Evolutionary conservation across 2,797 vertebrate genomes (phyloP), one percentile per base, ranked within the genome.

Genomic region (Neosilurus hyrtlii): DNA sequence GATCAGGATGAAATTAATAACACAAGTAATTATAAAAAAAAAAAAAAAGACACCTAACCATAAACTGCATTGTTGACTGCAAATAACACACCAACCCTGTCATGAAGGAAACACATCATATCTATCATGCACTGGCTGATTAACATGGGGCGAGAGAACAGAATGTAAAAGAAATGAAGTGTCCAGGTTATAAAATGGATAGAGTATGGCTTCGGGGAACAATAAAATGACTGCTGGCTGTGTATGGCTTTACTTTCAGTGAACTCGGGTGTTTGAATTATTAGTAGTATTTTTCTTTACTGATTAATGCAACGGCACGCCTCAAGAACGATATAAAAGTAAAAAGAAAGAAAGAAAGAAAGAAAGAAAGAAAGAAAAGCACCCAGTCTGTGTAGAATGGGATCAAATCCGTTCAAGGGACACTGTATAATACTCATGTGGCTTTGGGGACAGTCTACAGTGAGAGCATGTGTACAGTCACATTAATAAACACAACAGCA

Each of bases 401-500:
- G 22, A 12, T 51, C 11, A 20, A 51, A 18, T 22, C 1, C 12
- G 12, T 75, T 59, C 61, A 0, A 9, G 7, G 18, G 65, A 78
- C 65, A 52, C 12, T 30, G 24, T n/a, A 16, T 30, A 51, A 82
- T 68, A 57, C 71, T 74, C 49, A 4, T 30, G 51, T 15, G 30
- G 80, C 14, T 72, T 35, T 24, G 30, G 11, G 72, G 18, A 35
- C 9, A 12, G 43, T 24, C 49, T 52, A 35, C n/a, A n/a, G n/a
- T n/a, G n/a, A 15, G 24, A 30, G 62, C n/a, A 24, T 15, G 77
- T 73, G 57, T 37, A 75, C 26, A 35, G 81, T 30, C 14, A 18
- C 82, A 78, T 24, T 59, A 20, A 73, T 26, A 12, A 79, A 79
- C 51, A 49, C 72, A 37, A 79, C 68, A 52, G 73, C 24, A 52